Percentiles rank a stretch among this genome's conserved stretches.
These are phyloP conservation scores for Tetragonisca angustula DNA, from an alignment of 2,888 invertebrate genomes.

Conservation along the genomic window DNA sequence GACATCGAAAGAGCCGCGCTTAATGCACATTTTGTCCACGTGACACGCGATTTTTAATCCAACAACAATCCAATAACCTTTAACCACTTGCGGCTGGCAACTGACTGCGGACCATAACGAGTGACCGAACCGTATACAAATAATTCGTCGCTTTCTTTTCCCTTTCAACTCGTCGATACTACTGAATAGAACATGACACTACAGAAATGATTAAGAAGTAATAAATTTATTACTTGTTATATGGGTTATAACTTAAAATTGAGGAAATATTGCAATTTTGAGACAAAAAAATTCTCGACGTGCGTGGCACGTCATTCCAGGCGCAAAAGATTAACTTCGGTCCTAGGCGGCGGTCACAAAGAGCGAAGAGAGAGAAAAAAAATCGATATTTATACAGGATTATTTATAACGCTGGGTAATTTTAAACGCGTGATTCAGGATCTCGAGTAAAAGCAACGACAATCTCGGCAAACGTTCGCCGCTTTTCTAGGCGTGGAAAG, in stretches of 20 bases:
- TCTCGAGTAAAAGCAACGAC: slow-evolving; percentile 23
- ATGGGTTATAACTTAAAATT: no score
- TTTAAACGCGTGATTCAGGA: slow-evolving; percentile 25
- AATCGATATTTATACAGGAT: slow-evolving; percentile 13
- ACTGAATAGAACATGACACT: no score
- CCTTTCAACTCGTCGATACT: no score
- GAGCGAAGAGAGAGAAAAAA: neutral
- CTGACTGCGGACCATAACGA: no score
- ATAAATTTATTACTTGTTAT: no score
- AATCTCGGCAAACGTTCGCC: neutral
- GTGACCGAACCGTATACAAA: no score
- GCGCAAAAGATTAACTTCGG: neutral
- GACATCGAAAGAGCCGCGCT: neutral
- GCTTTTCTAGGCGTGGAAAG: neutral
- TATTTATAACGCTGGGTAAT: slow-evolving; percentile 9
- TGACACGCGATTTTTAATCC: neutral
- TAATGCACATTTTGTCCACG: neutral
- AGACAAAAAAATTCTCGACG: no score
- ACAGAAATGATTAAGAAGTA: no score
- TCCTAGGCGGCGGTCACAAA: neutral
- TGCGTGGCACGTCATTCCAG: no score
- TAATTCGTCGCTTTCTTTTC: no score
- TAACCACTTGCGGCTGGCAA: no score
- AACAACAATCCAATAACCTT: slow-evolving; percentile 10
- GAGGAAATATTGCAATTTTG: no score